phyloP scores from a whole-genome alignment of 2,113 vertebrate genomes.

The Nanorana parkeri region DNA sequence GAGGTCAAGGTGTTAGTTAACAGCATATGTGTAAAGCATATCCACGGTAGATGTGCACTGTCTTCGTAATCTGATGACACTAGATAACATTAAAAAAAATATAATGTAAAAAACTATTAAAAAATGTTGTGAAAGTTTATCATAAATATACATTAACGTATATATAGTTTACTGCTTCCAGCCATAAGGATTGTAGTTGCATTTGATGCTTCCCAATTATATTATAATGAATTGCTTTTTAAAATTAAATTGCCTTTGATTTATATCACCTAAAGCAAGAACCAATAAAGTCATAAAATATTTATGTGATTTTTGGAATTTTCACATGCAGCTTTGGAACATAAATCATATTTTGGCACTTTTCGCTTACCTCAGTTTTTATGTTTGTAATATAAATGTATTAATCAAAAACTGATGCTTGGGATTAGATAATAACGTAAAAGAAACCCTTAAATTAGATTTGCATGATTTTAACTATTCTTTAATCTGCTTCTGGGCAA shows the following conservation, averaged over 20 bases:
- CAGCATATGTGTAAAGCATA: slow-evolving; percentile 10
- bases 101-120: background rate
- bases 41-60: background rate
- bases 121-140: background rate
- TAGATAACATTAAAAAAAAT: background rate
- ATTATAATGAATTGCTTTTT: slow-evolving; percentile 59
- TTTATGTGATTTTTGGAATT: slow-evolving; percentile 69
- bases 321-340: slow-evolving; percentile 66
- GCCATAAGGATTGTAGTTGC: background rate
- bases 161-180: background rate
- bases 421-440: slow-evolving; percentile 74
- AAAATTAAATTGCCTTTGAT: slow-evolving; percentile 66
- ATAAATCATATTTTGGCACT: slow-evolving; percentile 66
- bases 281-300: slow-evolving; percentile 67
- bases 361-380: slow-evolving; percentile 61
- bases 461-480: slow-evolving; percentile 79
- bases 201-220: background rate
- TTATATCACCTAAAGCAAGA: slow-evolving; percentile 69
- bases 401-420: slow-evolving; percentile 71
- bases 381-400: slow-evolving; percentile 67
- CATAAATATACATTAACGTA: background rate
- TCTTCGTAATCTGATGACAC: background rate
- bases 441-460: slow-evolving; percentile 73
- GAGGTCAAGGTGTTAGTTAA: slow-evolving; percentile 33
- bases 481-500: slow-evolving; percentile 83